Conservation (phyloP, 1,140 invertebrate species). For the Scaptodrosophila lebanonensis region DNA sequence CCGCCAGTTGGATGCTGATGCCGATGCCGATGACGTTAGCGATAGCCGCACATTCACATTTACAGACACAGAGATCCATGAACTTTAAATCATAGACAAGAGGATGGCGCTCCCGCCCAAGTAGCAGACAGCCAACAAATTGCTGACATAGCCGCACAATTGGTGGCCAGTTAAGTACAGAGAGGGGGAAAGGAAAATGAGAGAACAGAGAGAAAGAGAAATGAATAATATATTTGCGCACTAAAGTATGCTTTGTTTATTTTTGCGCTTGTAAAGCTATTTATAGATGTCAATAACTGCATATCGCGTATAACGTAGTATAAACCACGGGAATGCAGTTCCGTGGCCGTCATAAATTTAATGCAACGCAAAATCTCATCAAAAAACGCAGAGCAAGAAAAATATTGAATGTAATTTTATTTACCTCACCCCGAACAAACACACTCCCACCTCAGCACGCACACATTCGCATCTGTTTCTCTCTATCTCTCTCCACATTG, state of each 20-base stretch:
- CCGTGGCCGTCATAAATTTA: conserved; percentile 57
- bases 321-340: conserved; percentile 31
- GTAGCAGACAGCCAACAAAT: no score
- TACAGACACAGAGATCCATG: not conserved
- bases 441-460: conserved; percentile 14
- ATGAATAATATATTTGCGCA: no score
- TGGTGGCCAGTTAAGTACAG: no score
- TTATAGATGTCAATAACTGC: no score
- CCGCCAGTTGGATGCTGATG: no score
- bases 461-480: conserved; percentile 15
- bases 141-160: no score
- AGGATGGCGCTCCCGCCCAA: not conserved
- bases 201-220: no score
- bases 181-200: no score
- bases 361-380: conserved; percentile 65
- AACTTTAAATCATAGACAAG: not conserved
- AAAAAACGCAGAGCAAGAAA: conserved; percentile 43
- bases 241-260: no score
- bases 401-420: conserved; percentile 74
- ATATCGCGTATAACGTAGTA: conserved; percentile 42
- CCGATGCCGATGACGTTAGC: conserved; percentile 64
- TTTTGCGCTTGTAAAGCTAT: no score
- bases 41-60: conserved; percentile 10
- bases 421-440: conserved; percentile 43
- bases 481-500: no score